Evolutionary conservation across 2,888 invertebrate species (phyloP).

Genomic region (Sicus ferrugineus): DNA sequence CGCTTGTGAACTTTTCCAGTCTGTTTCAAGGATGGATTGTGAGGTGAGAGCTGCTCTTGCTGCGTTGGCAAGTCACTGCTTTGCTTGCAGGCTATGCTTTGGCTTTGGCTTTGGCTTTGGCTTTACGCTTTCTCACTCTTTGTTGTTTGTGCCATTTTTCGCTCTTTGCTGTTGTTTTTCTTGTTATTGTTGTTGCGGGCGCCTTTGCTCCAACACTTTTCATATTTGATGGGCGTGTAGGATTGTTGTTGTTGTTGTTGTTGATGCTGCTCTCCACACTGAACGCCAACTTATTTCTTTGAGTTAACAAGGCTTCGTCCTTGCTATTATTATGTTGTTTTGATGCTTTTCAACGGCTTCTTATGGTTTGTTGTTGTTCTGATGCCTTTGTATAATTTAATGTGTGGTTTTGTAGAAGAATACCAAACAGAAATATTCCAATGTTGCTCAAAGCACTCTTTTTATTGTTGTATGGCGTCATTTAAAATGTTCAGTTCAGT

Average conservation of each 20-base stretch:
- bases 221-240: not conserved
- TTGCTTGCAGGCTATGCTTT: not conserved
- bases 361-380: not conserved
- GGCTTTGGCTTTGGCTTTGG: not conserved
- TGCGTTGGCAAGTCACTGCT: conserved; percentile 6
- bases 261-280: not conserved
- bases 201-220: not conserved
- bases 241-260: too few relatives aligned
- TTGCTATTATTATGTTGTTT: conserved; percentile 29
- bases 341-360: conserved; percentile 11
- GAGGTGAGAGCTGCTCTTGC: not conserved
- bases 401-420: too few relatives aligned
- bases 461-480: too few relatives aligned
- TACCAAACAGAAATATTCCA: too few relatives aligned
- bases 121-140: not conserved
- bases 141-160: too few relatives aligned
- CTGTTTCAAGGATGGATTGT: not conserved
- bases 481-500: too few relatives aligned
- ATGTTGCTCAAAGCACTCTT: too few relatives aligned
- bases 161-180: not conserved
- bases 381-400: not conserved
- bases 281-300: conserved; percentile 22
- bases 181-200: conserved; percentile 13
- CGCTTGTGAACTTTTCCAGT: not conserved
- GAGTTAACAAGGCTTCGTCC: conserved; percentile 29